Evolutionary conservation across 2,888 invertebrate genomes (phyloP).

Genomic region (Papilio demoleus): DNA sequence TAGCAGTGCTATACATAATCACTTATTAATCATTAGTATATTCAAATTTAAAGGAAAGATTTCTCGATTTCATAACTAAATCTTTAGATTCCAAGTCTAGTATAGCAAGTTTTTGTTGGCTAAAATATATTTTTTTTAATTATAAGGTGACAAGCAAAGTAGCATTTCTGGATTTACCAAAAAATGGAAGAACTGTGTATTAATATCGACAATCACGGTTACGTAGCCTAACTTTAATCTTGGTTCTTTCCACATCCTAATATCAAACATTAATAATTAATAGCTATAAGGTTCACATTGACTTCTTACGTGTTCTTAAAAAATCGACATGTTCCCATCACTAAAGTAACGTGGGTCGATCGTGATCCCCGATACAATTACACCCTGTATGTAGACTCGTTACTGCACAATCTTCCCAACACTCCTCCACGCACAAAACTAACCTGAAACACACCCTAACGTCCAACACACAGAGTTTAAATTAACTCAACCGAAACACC

Average conservation of each 20-base stretch:
- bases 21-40: too few species aligned
- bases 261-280: not conserved
- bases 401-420: slow-evolving; percentile 79
- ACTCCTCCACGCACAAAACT: slow-evolving; percentile 54
- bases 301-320: slow-evolving; percentile 43
- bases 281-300: slow-evolving; percentile 53
- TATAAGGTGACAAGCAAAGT: too few species aligned
- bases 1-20: too few species aligned
- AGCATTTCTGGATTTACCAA: too few species aligned
- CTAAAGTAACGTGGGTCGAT: slow-evolving; percentile 65
- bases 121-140: too few species aligned
- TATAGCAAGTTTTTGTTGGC: too few species aligned
- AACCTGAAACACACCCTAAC: slow-evolving; percentile 55
- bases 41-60: too few species aligned
- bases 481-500: slow-evolving; percentile 52
- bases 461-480: slow-evolving; percentile 51
- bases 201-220: too few species aligned
- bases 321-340: slow-evolving; percentile 61
- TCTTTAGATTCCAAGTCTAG: too few species aligned
- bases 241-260: not conserved
- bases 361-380: slow-evolving; percentile 81
- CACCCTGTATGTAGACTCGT: slow-evolving; percentile 78
- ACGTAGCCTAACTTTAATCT: too few species aligned
- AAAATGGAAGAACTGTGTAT: too few species aligned
- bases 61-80: too few species aligned